Conservation (phyloP, 2,113 vertebrate genomes). For the Malurus alboscapulatus region DNA sequence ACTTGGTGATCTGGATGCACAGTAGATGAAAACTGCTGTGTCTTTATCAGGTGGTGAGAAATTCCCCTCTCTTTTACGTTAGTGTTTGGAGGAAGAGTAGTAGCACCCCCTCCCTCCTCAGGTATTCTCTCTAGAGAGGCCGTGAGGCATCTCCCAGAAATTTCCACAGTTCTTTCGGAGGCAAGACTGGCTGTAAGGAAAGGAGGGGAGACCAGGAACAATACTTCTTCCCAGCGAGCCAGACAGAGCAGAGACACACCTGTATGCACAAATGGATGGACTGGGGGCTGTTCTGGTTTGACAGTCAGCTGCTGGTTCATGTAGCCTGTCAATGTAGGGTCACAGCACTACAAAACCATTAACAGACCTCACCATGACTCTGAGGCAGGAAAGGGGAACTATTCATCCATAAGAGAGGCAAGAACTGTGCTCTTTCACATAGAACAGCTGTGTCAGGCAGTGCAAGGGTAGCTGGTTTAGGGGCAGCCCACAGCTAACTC, state of each 20-base stretch:
- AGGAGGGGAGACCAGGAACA: neutral
- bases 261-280: neutral
- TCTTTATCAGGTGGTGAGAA: neutral
- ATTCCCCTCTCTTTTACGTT: neutral
- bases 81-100: neutral
- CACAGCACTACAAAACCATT: neutral
- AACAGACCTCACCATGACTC: neutral
- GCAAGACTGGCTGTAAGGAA: neutral
- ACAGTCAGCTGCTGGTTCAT: neutral
- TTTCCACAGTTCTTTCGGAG: neutral
- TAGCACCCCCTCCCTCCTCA: neutral
- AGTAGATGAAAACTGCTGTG: neutral
- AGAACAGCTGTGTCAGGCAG: accelerated
- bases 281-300: neutral
- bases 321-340: neutral
- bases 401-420: neutral
- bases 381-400: neutral
- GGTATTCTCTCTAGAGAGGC: neutral
- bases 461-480: neutral
- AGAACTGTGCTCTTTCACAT: neutral
- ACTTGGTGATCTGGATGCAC: neutral
- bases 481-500: neutral
- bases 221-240: neutral
- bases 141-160: neutral
- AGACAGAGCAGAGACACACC: too few relatives aligned